A percentile compares a stretch with the other conserved stretches of the same genome.
Evolutionary conservation across 2,888 invertebrate species (phyloP).

Genomic region (Leptopilina myrica): DNA sequence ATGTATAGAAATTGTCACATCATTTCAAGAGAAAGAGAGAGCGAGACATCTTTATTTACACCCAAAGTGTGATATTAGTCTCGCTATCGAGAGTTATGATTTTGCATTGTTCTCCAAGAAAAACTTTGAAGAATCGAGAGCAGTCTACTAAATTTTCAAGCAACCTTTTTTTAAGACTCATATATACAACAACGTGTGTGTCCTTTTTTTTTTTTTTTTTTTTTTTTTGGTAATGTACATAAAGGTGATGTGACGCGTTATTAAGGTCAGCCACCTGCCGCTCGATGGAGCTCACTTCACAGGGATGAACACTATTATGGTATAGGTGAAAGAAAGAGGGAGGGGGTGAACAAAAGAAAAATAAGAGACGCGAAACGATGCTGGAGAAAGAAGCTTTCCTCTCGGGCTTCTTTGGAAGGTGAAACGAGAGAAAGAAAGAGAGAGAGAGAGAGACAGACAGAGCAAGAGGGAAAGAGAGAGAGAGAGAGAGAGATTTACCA

Average conservation of each 20-base stretch:
- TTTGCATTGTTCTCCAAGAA: slow-evolving; percentile 48
- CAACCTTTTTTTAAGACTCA: no score
- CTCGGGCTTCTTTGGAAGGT: slow-evolving; percentile 53
- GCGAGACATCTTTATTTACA: slow-evolving; percentile 52
- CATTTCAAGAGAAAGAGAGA: slow-evolving; percentile 27
- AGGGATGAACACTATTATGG: slow-evolving; percentile 74
- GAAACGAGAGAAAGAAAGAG: slow-evolving; percentile 51
- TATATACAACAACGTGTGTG: slow-evolving; percentile 23
- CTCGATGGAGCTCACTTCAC: slow-evolving; percentile 74
- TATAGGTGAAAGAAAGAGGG: slow-evolving; percentile 51
- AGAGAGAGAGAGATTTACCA: no score
- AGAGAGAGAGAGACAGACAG: no score
- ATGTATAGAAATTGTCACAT: slow-evolving; percentile 41
- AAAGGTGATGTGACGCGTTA: slow-evolving; percentile 64
- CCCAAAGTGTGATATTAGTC: slow-evolving; percentile 56
- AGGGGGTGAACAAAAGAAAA: slow-evolving; percentile 71
- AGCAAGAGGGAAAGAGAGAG: no score
- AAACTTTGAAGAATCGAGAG: slow-evolving; percentile 9
- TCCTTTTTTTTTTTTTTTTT: slow-evolving; percentile 18
- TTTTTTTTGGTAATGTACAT: slow-evolving; percentile 41
- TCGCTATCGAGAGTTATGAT: slow-evolving; percentile 53
- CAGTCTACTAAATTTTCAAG: slow-evolving; percentile 4
- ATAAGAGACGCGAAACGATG: slow-evolving; percentile 72
- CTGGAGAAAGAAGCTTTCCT: slow-evolving; percentile 55
- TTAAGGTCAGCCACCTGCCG: slow-evolving; percentile 77